phyloP scores from a whole-genome alignment of 1,140 invertebrate species.

The Euura saliciscinereae region DNA sequence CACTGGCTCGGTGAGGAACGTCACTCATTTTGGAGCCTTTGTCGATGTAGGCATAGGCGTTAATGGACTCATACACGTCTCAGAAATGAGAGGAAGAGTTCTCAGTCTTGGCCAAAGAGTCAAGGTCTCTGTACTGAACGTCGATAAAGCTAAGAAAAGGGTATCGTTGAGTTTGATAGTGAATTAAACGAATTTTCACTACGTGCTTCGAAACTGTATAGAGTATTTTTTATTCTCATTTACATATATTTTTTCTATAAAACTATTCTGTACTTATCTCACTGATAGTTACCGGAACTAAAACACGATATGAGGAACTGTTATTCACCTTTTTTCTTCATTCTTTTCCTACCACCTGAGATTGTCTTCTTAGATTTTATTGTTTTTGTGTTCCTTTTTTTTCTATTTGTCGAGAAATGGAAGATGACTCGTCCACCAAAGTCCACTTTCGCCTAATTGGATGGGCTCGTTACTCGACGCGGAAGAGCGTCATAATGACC shows the following conservation, averaged over 20 bases:
- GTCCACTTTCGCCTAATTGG: too few relatives aligned
- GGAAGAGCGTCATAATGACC: too few relatives aligned
- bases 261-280: too few relatives aligned
- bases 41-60: slow-evolving; percentile 85
- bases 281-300: too few relatives aligned
- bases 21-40: slow-evolving; percentile 89
- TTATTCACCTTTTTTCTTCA: too few relatives aligned
- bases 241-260: too few relatives aligned
- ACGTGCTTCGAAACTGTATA: too few relatives aligned
- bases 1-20: slow-evolving; percentile 77
- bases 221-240: too few relatives aligned
- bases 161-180: slow-evolving; percentile 57
- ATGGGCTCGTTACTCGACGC: too few relatives aligned
- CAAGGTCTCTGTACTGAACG: slow-evolving; percentile 63
- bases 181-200: too few relatives aligned
- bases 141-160: slow-evolving; percentile 61
- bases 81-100: slow-evolving; percentile 63
- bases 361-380: neutral
- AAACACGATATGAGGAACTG: too few relatives aligned
- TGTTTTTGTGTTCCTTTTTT: neutral
- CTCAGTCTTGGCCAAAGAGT: slow-evolving; percentile 77
- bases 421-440: neutral
- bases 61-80: slow-evolving; percentile 78
- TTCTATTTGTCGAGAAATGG: neutral
- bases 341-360: neutral